These are phyloP conservation scores for Sesia apiformis DNA, from an alignment of 2,888 invertebrate genomes.

Conservation along the genomic window DNA sequence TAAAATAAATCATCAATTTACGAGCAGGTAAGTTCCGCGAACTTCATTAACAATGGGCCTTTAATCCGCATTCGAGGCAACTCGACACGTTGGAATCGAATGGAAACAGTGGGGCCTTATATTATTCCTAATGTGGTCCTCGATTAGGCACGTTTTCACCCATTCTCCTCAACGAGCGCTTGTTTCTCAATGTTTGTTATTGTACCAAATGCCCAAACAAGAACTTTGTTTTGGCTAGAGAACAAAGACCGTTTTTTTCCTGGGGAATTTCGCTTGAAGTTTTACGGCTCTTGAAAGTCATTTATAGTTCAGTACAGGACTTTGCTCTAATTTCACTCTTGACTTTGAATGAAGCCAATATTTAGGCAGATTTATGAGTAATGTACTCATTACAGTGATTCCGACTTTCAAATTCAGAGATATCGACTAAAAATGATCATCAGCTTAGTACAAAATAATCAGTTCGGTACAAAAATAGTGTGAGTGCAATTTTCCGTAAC, in stretches of 20 bases:
- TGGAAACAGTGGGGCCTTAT: constrained; percentile 24
- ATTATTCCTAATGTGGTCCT: constrained; percentile 30
- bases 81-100: constrained; percentile 44
- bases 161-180: constrained; percentile 15
- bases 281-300: too few species aligned
- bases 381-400: too few species aligned
- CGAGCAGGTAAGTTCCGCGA: constrained; percentile 29
- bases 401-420: too few species aligned
- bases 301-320: too few species aligned
- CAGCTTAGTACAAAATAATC: too few species aligned
- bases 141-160: constrained; percentile 53
- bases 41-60: constrained; percentile 47
- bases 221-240: constrained; percentile 64
- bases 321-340: too few species aligned
- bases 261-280: constrained; percentile 9
- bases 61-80: constrained; percentile 46
- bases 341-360: too few species aligned
- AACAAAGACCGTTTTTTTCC: constrained; percentile 61
- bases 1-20: neutral
- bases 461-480: too few species aligned
- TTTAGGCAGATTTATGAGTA: too few species aligned
- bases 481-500: too few species aligned
- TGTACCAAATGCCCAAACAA: constrained; percentile 58
- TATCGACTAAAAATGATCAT: too few species aligned
- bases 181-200: constrained; percentile 52